phyloP scores from a whole-genome alignment of 2,113 vertebrate genomes.

The Falcunculus frontatus region DNA sequence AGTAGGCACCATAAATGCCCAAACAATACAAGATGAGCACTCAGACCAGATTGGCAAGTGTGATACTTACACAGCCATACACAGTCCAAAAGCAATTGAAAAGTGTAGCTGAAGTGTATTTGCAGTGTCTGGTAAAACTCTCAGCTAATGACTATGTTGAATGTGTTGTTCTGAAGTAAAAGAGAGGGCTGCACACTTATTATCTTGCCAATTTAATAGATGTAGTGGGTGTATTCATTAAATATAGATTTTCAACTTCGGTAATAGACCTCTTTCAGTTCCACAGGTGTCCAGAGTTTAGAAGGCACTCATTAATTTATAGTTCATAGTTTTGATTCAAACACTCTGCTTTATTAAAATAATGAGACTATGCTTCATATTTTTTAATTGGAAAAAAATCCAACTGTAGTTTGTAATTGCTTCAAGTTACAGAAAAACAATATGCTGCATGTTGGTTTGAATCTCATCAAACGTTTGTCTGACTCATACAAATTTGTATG shows the following conservation, averaged over 20 bases:
- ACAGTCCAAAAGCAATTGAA: background rate
- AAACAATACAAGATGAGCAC: background rate
- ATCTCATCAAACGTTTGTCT: background rate
- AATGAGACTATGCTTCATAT: background rate
- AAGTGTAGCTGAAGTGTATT: background rate
- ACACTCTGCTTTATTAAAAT: background rate
- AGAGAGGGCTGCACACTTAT: background rate
- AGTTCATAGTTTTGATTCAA: background rate
- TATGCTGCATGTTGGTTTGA: background rate
- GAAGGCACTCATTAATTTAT: background rate
- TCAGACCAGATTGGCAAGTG: background rate
- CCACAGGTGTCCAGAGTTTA: background rate
- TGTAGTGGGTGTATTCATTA: conserved; percentile 16
- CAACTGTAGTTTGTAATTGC: background rate
- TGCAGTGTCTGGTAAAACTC: background rate
- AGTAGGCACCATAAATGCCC: background rate
- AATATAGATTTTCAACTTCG: conserved; percentile 4
- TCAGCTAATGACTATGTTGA: background rate
- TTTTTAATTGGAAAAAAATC: background rate
- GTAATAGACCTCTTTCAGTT: background rate
- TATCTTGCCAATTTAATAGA: background rate
- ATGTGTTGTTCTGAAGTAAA: background rate
- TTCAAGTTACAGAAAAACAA: background rate
- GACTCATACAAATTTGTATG: background rate
- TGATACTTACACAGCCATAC: background rate